phyloP scores from a whole-genome alignment of 23 tunicate genomes.

The Phallusia fumigata region DNA sequence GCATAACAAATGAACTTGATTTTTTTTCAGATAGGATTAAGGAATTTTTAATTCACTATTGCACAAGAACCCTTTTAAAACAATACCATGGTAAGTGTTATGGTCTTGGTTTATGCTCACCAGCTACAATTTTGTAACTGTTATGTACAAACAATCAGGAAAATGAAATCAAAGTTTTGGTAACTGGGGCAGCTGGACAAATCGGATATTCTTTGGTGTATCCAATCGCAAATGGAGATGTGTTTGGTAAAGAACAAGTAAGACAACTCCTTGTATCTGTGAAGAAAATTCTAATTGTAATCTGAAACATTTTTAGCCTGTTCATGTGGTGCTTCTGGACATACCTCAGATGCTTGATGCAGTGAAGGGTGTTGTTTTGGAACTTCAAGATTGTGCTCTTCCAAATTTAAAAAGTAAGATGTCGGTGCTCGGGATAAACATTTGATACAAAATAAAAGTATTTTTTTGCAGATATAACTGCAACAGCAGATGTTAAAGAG shows the following conservation, averaged over 20 bases:
- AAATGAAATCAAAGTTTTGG: conserved; percentile 81
- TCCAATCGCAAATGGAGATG: conserved; percentile 97
- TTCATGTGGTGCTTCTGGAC: conserved; percentile 77
- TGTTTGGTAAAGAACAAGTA: conserved; percentile 81
- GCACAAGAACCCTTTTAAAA: not conserved
- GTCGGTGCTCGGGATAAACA: too few relatives aligned
- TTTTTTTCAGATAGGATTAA: not conserved
- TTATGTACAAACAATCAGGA: not conserved
- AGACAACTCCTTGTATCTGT: not conserved
- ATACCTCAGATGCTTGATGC: conserved; percentile 68
- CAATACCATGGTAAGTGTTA: not conserved
- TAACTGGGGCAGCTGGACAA: conserved; percentile 99
- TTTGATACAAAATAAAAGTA: too few relatives aligned
- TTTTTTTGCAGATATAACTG: conserved; percentile 43
- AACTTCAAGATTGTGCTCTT: conserved; percentile 94
- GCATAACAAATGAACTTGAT: not conserved
- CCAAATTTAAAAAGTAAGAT: conserved; percentile 71
- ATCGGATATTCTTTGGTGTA: conserved; percentile 89
- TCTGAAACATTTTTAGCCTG: conserved; percentile 20
- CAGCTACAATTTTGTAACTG: not conserved
- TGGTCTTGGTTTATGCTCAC: not conserved
- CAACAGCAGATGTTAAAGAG: conserved; percentile 71
- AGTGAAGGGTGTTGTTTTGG: conserved; percentile 85
- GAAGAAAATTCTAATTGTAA: not conserved
- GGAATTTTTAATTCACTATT: not conserved